A percentile compares a stretch with the other conserved stretches of the same genome.
Evolutionary conservation across 2,888 invertebrate species (phyloP).

Genomic region (Lapara coniferarum): DNA sequence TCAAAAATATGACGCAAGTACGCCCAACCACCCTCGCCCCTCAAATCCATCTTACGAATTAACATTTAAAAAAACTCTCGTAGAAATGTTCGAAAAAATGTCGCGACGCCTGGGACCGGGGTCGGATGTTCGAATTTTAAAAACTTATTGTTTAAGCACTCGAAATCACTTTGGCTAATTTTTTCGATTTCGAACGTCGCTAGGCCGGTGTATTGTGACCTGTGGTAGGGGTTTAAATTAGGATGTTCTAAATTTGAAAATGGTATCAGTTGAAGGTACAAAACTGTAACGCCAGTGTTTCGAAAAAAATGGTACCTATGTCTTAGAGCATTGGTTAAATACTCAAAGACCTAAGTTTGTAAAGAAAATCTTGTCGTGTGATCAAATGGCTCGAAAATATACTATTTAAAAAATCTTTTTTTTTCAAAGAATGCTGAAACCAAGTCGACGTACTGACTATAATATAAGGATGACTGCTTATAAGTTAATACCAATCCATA

Average conservation of each 20-base stretch:
- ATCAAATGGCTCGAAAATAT: too few species aligned
- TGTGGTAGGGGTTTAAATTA: conserved; percentile 26
- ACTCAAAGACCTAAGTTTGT: too few species aligned
- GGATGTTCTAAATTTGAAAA: background rate
- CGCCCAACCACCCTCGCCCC: conserved; percentile 37
- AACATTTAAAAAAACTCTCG: conserved; percentile 68
- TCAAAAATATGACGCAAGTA: conserved; percentile 44
- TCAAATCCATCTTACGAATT: conserved; percentile 74
- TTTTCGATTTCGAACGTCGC: conserved; percentile 43
- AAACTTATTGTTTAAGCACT: conserved; percentile 50
- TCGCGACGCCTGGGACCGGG: conserved; percentile 54
- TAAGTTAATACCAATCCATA: too few species aligned
- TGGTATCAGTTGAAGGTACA: background rate
- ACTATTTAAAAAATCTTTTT: too few species aligned
- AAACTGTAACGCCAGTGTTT: too few species aligned
- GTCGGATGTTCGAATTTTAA: conserved; percentile 47
- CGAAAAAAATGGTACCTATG: too few species aligned
- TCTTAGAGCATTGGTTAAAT: too few species aligned
- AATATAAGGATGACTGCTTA: too few species aligned
- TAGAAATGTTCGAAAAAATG: conserved; percentile 60
- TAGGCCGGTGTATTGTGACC: conserved; percentile 39
- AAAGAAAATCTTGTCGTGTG: too few species aligned
- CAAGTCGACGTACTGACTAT: too few species aligned
- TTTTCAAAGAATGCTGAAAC: too few species aligned
- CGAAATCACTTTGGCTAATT: conserved; percentile 67